Base-by-base conservation (phyloP, 2,113 vertebrate genomes). In the Cnemophilus loriae region DNA sequence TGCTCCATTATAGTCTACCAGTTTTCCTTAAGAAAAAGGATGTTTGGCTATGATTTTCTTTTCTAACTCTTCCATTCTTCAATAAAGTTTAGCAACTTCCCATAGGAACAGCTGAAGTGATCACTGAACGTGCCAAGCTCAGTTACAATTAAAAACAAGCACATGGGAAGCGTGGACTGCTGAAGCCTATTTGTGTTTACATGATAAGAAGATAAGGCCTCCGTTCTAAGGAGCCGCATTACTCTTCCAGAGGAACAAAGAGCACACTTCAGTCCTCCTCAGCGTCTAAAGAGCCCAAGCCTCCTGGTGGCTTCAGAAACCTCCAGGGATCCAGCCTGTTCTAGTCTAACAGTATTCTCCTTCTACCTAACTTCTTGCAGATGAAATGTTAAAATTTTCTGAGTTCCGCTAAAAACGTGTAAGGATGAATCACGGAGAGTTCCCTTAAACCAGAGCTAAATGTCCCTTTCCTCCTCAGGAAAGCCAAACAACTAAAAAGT, bases 161-260 rank as follows among this genome's bases (percentile, higher is more conserved):
- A 67, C 53, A 39, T 11, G 35, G 52, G 46, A 86, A 70, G 49
- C 11, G 3, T 1, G 37, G 28, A 59, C 35, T 68, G 61, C 47
- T 71, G 57, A 55, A 71, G 11, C 19, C 10, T 22, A 18, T 63
- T 78, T 59, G 35, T 19, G 27, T 50, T 63, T 18, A 24, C 3
- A 3, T 0, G 6, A 0, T 18, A 10, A 30, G 32, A 61, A 19
- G 35, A 11, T 15, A 44, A 53, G 10, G 30, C 14, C 32, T 75
- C 35, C 28, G 15, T 53, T 44, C n/a, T 9, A 33, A 63, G 33
- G 33, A 81, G 60, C 9, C 57, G 21, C 19, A 2, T 47, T 32
- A 32, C 33, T 50, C 44, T 37, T 35, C 28, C 23, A 46, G 44
- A 81, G 44, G 59, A 89, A 55, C 1, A 53, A 41, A 50, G 49